Percentiles rank a stretch among this genome's conserved stretches.
phyloP scores from a whole-genome alignment of 2,113 vertebrate genomes.

The Thamnaconus septentrionalis region DNA sequence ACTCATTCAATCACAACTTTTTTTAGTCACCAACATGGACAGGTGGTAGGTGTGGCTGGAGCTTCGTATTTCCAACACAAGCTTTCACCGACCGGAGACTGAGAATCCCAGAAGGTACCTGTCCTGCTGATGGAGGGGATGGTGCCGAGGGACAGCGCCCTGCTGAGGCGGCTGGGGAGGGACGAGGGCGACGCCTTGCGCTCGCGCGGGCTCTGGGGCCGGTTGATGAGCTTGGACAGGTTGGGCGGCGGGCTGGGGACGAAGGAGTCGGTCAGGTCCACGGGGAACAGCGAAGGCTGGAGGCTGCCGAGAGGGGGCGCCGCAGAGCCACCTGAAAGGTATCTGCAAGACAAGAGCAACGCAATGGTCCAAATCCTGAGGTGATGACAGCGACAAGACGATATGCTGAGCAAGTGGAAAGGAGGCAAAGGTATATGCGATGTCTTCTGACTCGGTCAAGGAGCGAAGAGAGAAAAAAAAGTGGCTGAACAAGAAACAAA shows the following conservation, averaged over 20 bases:
- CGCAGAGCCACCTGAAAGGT: constrained; percentile 75
- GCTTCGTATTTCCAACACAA: background rate
- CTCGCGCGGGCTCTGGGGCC: constrained; percentile 78
- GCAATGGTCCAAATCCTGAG: constrained; percentile 33
- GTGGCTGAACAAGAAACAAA: too few species aligned
- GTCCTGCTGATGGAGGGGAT: constrained; percentile 86
- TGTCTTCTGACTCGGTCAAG: too few species aligned
- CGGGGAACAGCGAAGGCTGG: constrained; percentile 53
- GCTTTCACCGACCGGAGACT: too few species aligned
- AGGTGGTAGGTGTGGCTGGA: background rate
- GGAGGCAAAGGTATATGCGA: too few species aligned
- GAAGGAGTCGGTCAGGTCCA: constrained; percentile 69
- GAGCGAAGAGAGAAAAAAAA: too few species aligned
- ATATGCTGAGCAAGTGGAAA: too few species aligned
- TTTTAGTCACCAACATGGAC: background rate
- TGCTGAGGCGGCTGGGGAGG: constrained; percentile 87
- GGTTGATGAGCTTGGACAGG: constrained; percentile 81
- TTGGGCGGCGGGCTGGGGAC: constrained; percentile 85
- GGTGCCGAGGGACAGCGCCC: constrained; percentile 89
- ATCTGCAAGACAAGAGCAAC: constrained; percentile 83
- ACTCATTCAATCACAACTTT: background rate
- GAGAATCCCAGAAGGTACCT: constrained; percentile 70
- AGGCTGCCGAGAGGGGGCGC: constrained; percentile 58
- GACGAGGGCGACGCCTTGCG: constrained; percentile 84
- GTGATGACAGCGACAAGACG: background rate